Evolutionary conservation across 2,797 vertebrate genomes (phyloP).

Genomic region (Strix occidentalis): DNA sequence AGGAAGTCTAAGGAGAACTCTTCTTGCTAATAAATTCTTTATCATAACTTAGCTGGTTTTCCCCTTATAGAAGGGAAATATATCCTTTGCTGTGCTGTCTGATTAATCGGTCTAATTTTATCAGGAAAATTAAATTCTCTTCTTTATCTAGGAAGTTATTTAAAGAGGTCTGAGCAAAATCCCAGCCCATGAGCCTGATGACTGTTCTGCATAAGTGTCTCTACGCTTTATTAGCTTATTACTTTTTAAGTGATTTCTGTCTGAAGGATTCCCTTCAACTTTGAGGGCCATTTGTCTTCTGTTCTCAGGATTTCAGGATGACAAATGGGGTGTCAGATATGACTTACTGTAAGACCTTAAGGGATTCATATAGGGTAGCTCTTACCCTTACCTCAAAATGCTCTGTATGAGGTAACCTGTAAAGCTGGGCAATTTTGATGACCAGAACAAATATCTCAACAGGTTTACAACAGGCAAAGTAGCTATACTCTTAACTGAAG

Average conservation of each 20-base stretch:
- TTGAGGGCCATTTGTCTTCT: conserved; percentile 39
- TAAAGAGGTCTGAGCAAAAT: conserved; percentile 61
- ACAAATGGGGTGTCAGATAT: conserved; percentile 28
- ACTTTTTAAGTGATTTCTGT: conserved; percentile 55
- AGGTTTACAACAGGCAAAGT: neutral
- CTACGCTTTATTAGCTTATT: conserved; percentile 57
- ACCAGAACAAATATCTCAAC: neutral
- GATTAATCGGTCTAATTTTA: conserved; percentile 75
- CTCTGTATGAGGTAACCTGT: neutral
- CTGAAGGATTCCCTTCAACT: conserved; percentile 43
- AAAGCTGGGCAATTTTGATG: neutral
- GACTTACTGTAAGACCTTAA: conserved; percentile 13
- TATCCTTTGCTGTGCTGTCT: conserved; percentile 52
- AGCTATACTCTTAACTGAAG: neutral
- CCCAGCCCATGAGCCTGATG: conserved; percentile 17
- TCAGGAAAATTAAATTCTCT: conserved; percentile 71
- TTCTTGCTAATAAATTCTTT: conserved; percentile 69
- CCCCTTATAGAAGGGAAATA: conserved; percentile 40
- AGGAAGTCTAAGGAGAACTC: conserved; percentile 47
- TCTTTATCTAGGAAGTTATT: conserved; percentile 57
- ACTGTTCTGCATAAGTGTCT: conserved; percentile 7
- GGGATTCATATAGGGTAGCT: neutral
- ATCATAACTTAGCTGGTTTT: conserved; percentile 62
- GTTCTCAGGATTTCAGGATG: conserved; percentile 41
- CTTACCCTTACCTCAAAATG: neutral